Percentiles rank a stretch among this genome's conserved stretches.
Evolutionary conservation across 2,888 invertebrate genomes (phyloP).

Genomic region (Hoplodrina ambigua): DNA sequence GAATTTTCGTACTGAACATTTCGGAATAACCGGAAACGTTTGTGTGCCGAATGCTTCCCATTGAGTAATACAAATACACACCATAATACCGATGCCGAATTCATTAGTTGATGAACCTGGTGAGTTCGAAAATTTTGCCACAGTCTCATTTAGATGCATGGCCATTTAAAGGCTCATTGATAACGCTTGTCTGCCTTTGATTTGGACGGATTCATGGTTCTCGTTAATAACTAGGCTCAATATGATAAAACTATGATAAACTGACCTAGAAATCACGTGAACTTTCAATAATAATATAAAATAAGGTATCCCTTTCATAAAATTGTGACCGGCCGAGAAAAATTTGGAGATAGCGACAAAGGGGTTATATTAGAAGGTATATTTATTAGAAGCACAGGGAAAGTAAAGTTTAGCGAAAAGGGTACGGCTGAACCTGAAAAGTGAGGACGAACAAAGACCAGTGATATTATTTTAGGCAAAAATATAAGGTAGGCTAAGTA

Average conservation of each 20-base stretch:
- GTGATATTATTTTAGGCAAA: conserved; percentile 19
- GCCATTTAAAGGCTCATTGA: conserved; percentile 33
- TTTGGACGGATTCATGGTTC: conserved; percentile 9
- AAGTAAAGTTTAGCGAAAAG: conserved; percentile 52
- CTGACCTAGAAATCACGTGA: conserved; percentile 20
- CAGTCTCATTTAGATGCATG: conserved; percentile 31
- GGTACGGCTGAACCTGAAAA: conserved; percentile 35
- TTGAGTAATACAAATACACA: conserved; percentile 71
- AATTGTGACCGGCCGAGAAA: conserved; percentile 41
- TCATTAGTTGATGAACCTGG: conserved; percentile 49
- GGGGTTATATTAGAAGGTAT: conserved; percentile 58
- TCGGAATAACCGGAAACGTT: conserved; percentile 72
- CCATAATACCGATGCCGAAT: conserved; percentile 35
- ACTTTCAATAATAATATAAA: conserved; percentile 39
- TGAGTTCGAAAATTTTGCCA: conserved; percentile 21
- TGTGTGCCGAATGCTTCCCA: conserved; percentile 63
- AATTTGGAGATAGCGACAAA: conserved; percentile 52
- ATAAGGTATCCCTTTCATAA: conserved; percentile 44
- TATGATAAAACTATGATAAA: conserved; percentile 11
- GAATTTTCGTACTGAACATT: conserved; percentile 81
- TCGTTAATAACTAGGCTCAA: conserved; percentile 14
- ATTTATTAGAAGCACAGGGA: conserved; percentile 56
- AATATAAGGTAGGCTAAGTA: conserved; percentile 12
- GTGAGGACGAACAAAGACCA: conserved; percentile 17
- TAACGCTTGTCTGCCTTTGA: conserved; percentile 9